These are phyloP conservation scores for Eristalinus sepulchralis DNA, from an alignment of 2,888 invertebrate genomes.

Conservation along the genomic window DNA sequence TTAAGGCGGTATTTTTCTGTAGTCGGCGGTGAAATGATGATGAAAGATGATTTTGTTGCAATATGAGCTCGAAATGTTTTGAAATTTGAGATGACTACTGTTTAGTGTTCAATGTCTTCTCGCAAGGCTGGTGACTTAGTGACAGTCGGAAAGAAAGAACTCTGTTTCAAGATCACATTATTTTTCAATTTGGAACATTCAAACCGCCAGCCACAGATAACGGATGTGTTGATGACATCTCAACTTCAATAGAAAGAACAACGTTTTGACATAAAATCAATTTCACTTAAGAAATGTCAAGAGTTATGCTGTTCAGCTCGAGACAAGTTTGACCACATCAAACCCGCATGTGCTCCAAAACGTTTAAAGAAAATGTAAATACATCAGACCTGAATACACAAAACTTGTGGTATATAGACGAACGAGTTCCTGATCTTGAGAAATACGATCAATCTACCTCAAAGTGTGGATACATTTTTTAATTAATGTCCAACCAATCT, in stretches of 20 bases:
- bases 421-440: neutral
- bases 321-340: neutral
- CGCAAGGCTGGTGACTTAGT: neutral
- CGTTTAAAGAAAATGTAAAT: neutral
- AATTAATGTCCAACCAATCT: neutral
- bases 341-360: neutral
- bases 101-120: neutral
- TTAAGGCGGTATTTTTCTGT: neutral
- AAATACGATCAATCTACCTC: neutral
- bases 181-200: no score
- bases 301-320: neutral
- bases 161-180: neutral
- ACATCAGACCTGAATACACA: neutral
- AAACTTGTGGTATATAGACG: neutral
- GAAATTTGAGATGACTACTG: neutral
- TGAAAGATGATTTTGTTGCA: neutral
- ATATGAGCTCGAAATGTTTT: neutral
- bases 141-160: neutral
- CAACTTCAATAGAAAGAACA: neutral
- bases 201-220: neutral
- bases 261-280: neutral
- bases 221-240: neutral
- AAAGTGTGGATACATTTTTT: neutral
- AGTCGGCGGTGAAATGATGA: neutral
- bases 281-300: neutral